Conservation (phyloP, 2,888 invertebrate genomes). For the Cylloceria caligata region DNA sequence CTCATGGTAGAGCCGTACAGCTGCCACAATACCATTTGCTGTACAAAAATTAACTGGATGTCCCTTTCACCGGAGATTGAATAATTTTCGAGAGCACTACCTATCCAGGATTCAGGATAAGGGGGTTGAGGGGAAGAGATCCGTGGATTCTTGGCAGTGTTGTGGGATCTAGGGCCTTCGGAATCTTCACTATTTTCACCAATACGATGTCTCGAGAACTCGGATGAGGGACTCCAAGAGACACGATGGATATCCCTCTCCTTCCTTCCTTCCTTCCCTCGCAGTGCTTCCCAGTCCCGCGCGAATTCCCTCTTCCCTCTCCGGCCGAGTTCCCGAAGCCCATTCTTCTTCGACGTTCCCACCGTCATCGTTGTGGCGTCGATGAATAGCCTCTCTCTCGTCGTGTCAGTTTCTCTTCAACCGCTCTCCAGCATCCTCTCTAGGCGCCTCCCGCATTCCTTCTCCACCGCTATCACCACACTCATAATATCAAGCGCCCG, state of each 20-base stretch:
- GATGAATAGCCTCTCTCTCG: conserved; percentile 45
- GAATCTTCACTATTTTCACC: conserved; percentile 7
- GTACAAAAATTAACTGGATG: neutral
- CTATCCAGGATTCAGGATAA: conserved; percentile 6
- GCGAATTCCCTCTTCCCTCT: neutral
- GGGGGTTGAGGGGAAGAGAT: conserved; percentile 28
- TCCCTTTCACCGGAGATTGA: conserved; percentile 44
- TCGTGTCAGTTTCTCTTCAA: conserved; percentile 37
- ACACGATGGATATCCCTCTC: conserved; percentile 25
- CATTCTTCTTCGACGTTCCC: conserved; percentile 48
- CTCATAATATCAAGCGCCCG: conserved; percentile 12
- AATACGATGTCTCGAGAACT: conserved; percentile 32
- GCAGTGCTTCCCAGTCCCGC: neutral
- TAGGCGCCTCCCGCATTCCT: conserved; percentile 12
- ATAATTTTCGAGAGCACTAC: conserved; percentile 46
- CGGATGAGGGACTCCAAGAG: conserved; percentile 30
- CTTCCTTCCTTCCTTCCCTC: conserved; percentile 6
- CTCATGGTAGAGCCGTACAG: no score
- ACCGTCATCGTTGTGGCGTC: conserved; percentile 51
- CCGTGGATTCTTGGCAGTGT: conserved; percentile 25
- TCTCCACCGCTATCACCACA: conserved; percentile 6
- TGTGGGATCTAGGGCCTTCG: conserved; percentile 15
- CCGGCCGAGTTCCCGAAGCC: conserved; percentile 26
- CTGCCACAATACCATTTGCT: neutral
- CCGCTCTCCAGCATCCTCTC: neutral